Base-by-base conservation (phyloP, 1,140 invertebrate genomes). In the Micrasema minimum region DNA sequence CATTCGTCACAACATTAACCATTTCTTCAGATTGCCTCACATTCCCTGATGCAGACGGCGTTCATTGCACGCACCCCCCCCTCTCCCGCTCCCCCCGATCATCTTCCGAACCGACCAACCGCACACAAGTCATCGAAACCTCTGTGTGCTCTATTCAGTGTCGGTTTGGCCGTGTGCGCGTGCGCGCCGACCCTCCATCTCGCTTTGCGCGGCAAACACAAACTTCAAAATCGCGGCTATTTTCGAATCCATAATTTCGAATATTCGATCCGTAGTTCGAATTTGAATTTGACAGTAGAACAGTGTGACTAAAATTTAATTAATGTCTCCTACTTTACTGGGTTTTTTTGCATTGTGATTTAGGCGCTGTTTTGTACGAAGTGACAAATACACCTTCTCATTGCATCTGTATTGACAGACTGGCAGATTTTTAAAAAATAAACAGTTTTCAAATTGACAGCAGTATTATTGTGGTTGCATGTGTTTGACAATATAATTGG, bases 1-100 rank as follows among this genome's bases (percentile, higher is more conserved):
- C 62, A 66, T 66, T 65, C 62, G 62, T 66, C 62, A 66, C 62
- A 66, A 66, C 62, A 66, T 66, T 66, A 66, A 66, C 62, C 31
- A 66, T 66, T 66, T 66, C 45, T 66, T 66, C 51, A 59, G 14
- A 66, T 66, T 66, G 45, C 46, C 48, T n/a, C 20, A 51, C 62
- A 66, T 66, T 66, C 62, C 48, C 55, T 35, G 55, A 59, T 59
- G 55, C 55, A 59, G 55, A 22, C 55, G 55, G 35, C 55, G 55
- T 59, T 59, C 55, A 59, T 22, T 59, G 55, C 55, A 59, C 55
- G 55, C 35, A 41, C n/a, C 55, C 37, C 35, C 5, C 51, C n/a
- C 12, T 16, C 51, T 23, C 12, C 12, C 26, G 2, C 51, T 12
- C 22, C 14, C 14, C 35, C 37, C 55, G 55, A 41, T 41, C 35